A percentile compares a stretch with the other conserved stretches of the same genome.
These are phyloP conservation scores for Anoplius nigerrimus DNA, from an alignment of 2,888 invertebrate species.

Conservation along the genomic window DNA sequence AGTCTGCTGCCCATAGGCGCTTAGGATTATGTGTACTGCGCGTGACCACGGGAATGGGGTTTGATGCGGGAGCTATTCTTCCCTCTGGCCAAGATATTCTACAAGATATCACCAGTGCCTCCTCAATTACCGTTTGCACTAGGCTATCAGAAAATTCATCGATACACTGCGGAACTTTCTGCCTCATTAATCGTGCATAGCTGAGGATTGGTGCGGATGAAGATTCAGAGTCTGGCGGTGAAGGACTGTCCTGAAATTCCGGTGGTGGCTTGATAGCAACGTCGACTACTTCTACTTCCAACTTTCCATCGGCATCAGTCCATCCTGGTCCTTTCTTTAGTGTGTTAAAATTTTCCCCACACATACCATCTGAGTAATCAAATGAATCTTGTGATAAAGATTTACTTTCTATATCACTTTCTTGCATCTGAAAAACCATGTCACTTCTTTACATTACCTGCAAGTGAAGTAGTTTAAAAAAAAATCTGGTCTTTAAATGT, in stretches of 20 bases:
- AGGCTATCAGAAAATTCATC: conserved; percentile 76
- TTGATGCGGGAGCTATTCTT: conserved; percentile 59
- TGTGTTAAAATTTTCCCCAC: conserved; percentile 88
- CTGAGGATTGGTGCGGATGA: conserved; percentile 66
- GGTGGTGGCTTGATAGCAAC: conserved; percentile 88
- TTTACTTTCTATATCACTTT: conserved; percentile 88
- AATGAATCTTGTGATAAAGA: conserved; percentile 88
- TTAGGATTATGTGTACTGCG: conserved; percentile 56
- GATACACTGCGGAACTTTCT: conserved; percentile 63
- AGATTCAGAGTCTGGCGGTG: conserved; percentile 71
- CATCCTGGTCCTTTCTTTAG: conserved; percentile 85
- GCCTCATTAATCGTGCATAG: conserved; percentile 53
- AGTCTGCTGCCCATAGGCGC: conserved; percentile 77
- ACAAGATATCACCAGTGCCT: conserved; percentile 76
- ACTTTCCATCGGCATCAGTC: conserved; percentile 76
- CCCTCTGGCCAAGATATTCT: conserved; percentile 73
- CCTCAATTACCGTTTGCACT: conserved; percentile 75
- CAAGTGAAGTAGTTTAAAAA: too few relatives aligned
- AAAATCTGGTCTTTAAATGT: background rate
- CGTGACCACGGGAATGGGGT: conserved; percentile 53
- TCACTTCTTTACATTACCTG: background rate
- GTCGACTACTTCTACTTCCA: conserved; percentile 77
- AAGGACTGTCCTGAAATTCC: conserved; percentile 86
- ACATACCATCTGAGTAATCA: conserved; percentile 87
- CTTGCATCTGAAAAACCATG: conserved; percentile 80